Base-by-base conservation (phyloP, 1,140 invertebrate species). In the Oryctes rhinoceros region DNA sequence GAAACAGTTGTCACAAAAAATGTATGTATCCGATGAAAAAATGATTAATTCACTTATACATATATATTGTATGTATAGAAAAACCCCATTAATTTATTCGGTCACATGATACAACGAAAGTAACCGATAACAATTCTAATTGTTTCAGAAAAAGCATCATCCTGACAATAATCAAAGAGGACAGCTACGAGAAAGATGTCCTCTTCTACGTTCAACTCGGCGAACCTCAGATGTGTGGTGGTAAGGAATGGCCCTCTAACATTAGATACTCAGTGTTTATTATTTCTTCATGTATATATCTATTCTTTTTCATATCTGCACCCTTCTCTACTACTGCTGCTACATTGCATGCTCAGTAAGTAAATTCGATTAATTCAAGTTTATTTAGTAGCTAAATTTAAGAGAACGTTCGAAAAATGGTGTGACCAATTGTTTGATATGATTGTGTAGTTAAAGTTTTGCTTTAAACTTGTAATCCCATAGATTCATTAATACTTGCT, bases 121-220 rank as follows among this genome's bases (percentile, higher is more conserved):
- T 44, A 44, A 3, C 5, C 39, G n/a, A 4, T 59, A 59, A 59
- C 6, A 2, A 6, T 59, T 80, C 6, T 86, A 85, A 87, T 88
- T 90, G 85, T 95, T 95, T 15, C 92, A 99, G 97, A 87, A 94
- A 97, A 91, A 89, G 89, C 79, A 96, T 99, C 85, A 89, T 91
- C 39, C 90, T 99, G 78, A 92, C 92, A 79, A 98, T 99, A 81
- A 92, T 97, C 79, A 98, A 99, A 89, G 96, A 99, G 87, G 98
- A 99, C 88, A 97, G 97, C 86, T 99, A 99, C 86, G 97, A 99
- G 88, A 99, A 99, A 88, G 96, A 97, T 86, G 96, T 98, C 9
- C 90, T 95, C 11, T 98, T 99, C 87, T 97, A 95, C 87, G 93
- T 99, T 0, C 94, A 98, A 87, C 89, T 99, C 4, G 96, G 94